Conservation (phyloP, 2,888 invertebrate genomes). For the Eupithecia tripunctaria region DNA sequence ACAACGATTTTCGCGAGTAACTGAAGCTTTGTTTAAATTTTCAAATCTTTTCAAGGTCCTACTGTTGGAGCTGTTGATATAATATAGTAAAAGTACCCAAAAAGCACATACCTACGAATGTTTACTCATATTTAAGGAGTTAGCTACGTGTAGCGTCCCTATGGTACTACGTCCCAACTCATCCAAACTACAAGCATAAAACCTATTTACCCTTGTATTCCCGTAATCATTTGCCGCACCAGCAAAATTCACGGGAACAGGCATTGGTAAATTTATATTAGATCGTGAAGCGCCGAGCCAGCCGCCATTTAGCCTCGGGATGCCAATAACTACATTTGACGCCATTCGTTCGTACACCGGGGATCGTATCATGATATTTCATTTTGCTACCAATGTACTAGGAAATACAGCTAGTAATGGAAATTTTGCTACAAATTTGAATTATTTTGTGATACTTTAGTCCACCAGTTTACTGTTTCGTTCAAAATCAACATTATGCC, state of each 20-base stretch:
- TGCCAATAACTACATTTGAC: conserved; percentile 63
- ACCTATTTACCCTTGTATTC: conserved; percentile 32
- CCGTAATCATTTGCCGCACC: conserved; percentile 24
- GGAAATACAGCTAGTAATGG: conserved; percentile 14
- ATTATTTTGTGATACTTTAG: background rate
- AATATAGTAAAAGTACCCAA: too few relatives aligned
- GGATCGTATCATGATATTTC: conserved; percentile 37
- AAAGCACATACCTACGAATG: too few relatives aligned
- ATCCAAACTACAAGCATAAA: conserved; percentile 18
- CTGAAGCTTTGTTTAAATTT: too few relatives aligned
- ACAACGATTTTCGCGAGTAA: too few relatives aligned
- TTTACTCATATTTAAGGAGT: too few relatives aligned
- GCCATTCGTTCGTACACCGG: conserved; percentile 54
- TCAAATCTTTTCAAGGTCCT: too few relatives aligned
- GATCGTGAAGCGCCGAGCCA: conserved; percentile 54
- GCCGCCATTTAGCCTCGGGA: conserved; percentile 61
- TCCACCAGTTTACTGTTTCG: background rate
- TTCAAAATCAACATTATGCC: background rate
- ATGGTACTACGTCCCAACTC: background rate
- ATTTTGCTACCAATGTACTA: conserved; percentile 19
- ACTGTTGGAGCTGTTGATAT: too few relatives aligned
- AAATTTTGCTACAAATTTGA: background rate
- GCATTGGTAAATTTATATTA: conserved; percentile 63
- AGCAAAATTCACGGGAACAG: conserved; percentile 47
- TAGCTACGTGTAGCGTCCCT: too few relatives aligned